These are phyloP conservation scores for Marcusenius ussheri DNA, from an alignment of 2,113 vertebrate species.

Conservation along the genomic window DNA sequence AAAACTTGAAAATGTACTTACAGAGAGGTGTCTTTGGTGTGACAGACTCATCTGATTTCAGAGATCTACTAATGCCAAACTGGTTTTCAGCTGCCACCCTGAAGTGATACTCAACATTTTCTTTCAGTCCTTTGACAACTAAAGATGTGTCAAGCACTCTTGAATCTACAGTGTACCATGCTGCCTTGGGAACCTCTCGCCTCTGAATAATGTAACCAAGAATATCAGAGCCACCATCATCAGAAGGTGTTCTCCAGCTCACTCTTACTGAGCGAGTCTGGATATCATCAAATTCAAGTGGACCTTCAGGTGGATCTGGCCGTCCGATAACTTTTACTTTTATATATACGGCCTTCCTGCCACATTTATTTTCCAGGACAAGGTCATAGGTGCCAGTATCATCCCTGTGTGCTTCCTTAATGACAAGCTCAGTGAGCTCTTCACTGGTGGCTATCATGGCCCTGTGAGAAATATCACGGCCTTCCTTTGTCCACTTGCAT, in stretches of 20 bases:
- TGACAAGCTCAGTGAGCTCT: slow-evolving; percentile 89
- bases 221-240: slow-evolving; percentile 90
- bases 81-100: slow-evolving; percentile 91
- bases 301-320: slow-evolving; percentile 88
- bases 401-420: slow-evolving; percentile 90
- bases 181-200: slow-evolving; percentile 89
- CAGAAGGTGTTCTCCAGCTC: slow-evolving; percentile 89
- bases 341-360: slow-evolving; percentile 90
- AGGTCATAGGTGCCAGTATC: slow-evolving; percentile 94
- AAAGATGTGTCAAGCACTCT: slow-evolving; percentile 83
- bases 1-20: slow-evolving; percentile 57
- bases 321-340: slow-evolving; percentile 95
- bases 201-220: slow-evolving; percentile 88
- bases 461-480: slow-evolving; percentile 83
- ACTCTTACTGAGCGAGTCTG: slow-evolving; percentile 90
- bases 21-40: slow-evolving; percentile 90
- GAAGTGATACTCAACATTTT: slow-evolving; percentile 96
- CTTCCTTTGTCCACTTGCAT: slow-evolving; percentile 98
- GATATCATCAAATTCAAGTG: slow-evolving; percentile 95
- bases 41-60: slow-evolving; percentile 90
- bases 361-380: slow-evolving; percentile 93
- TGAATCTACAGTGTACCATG: slow-evolving; percentile 91
- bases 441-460: slow-evolving; percentile 94
- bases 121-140: slow-evolving; percentile 93
- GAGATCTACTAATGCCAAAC: slow-evolving; percentile 84